These are phyloP conservation scores for Cryptocheilus praepositus DNA, from an alignment of 2,888 invertebrate genomes.

Conservation along the genomic window DNA sequence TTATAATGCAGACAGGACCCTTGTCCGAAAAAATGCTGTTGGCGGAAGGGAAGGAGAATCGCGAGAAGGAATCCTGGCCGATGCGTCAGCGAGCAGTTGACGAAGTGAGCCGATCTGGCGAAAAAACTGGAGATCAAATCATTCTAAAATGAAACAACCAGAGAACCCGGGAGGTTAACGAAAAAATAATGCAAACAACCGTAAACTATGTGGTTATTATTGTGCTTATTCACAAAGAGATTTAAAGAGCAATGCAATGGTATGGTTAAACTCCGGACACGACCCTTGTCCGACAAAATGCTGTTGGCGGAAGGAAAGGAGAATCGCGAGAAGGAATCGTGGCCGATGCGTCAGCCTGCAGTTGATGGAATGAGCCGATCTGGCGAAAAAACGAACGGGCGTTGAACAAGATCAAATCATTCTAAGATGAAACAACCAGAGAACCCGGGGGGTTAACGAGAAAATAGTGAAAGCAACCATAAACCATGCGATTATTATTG, in stretches of 20 bases:
- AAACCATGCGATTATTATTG: too few species aligned
- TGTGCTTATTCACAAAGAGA: too few species aligned
- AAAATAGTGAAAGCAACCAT: slow-evolving; percentile 12
- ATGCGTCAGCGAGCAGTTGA: not conserved
- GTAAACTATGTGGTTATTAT: too few species aligned
- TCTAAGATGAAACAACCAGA: too few species aligned
- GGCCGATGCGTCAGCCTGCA: slow-evolving; percentile 3
- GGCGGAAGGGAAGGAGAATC: slow-evolving; percentile 16
- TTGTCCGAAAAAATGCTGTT: not conserved
- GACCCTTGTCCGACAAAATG: slow-evolving; percentile 20
- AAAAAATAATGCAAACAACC: slow-evolving; percentile 14
- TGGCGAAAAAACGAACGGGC: slow-evolving; percentile 3
- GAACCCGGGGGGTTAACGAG: not conserved
- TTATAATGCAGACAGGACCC: slow-evolving; percentile 35
- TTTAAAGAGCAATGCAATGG: too few species aligned
- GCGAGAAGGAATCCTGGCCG: not conserved
- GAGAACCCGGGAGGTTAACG: not conserved
- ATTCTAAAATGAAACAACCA: too few species aligned
- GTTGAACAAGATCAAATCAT: too few species aligned
- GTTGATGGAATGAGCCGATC: not conserved
- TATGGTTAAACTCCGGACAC: slow-evolving; percentile 36
- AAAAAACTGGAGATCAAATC: not conserved
- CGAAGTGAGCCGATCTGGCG: not conserved
- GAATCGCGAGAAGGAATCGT: slow-evolving; percentile 8
- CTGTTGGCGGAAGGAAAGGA: slow-evolving; percentile 6